Percentiles rank a stretch among this genome's conserved stretches.
These are phyloP conservation scores for Ophion ventricosus DNA, from an alignment of 2,888 invertebrate species.

Conservation along the genomic window DNA sequence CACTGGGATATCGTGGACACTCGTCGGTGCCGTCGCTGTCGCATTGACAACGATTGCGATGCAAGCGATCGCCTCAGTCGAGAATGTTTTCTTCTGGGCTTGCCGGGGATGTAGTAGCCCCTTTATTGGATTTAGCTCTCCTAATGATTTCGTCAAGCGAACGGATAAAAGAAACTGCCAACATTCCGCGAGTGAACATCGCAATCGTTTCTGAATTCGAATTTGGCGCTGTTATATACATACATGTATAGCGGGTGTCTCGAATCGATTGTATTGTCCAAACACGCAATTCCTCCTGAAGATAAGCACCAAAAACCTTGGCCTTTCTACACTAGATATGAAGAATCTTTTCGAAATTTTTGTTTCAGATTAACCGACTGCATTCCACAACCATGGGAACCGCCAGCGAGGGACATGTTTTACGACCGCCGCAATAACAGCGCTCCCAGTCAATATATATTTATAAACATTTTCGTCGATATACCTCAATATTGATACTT, in stretches of 20 bases:
- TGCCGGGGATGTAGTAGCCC: slow-evolving; percentile 69
- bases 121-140: slow-evolving; percentile 80
- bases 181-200: slow-evolving; percentile 71
- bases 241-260: neutral
- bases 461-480: too few relatives aligned
- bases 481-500: too few relatives aligned
- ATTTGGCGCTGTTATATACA: slow-evolving; percentile 70
- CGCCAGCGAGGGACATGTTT: too few relatives aligned
- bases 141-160: slow-evolving; percentile 79
- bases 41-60: slow-evolving; percentile 78
- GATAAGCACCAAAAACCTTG: too few relatives aligned
- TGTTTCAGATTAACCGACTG: too few relatives aligned
- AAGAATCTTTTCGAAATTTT: too few relatives aligned
- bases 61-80: slow-evolving; percentile 75
- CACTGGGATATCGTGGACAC: slow-evolving; percentile 47
- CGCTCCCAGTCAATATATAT: too few relatives aligned
- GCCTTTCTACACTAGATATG: too few relatives aligned
- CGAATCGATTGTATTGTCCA: too few relatives aligned
- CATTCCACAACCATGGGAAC: too few relatives aligned
- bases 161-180: slow-evolving; percentile 74
- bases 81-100: slow-evolving; percentile 78
- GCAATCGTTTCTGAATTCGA: slow-evolving; percentile 73
- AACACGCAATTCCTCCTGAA: too few relatives aligned
- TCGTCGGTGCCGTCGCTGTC: slow-evolving; percentile 58
- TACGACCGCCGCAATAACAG: too few relatives aligned